Evolutionary conservation across 2,888 invertebrate genomes (phyloP).

Genomic region (Aradus depressus): DNA sequence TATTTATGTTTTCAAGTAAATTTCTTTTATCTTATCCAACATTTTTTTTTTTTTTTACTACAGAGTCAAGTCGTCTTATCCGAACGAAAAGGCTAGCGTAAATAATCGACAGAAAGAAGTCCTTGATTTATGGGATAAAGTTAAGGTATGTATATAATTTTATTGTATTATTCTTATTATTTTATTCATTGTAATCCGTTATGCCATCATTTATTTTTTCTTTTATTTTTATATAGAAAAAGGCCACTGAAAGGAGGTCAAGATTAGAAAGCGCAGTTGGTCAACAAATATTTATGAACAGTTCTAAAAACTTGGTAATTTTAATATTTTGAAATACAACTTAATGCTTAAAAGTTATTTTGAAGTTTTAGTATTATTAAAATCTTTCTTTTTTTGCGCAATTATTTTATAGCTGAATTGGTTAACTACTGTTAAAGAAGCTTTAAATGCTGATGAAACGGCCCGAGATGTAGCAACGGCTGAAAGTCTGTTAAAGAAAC

Average conservation of each 20-base stretch:
- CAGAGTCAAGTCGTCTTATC: conserved; percentile 84
- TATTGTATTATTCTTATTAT: neutral
- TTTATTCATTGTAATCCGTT: neutral
- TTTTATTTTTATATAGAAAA: conserved; percentile 43
- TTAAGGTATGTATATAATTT: conserved; percentile 39
- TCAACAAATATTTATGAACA: conserved; percentile 82
- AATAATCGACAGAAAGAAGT: conserved; percentile 74
- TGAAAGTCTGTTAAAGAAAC: conserved; percentile 76
- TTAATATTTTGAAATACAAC: conserved; percentile 2
- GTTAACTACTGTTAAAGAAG: conserved; percentile 68
- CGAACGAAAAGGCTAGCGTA: conserved; percentile 77
- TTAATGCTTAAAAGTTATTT: neutral
- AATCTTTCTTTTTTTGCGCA: conserved; percentile 8
- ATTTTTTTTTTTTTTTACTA: conserved; percentile 27
- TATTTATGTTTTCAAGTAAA: too few species aligned
- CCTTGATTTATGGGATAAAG: conserved; percentile 75
- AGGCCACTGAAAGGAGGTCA: conserved; percentile 70
- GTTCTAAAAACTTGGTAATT: conserved; percentile 56
- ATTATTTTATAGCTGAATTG: conserved; percentile 51
- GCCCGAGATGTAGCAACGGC: conserved; percentile 88
- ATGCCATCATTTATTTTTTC: neutral
- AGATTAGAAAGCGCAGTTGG: conserved; percentile 90
- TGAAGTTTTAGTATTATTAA: neutral
- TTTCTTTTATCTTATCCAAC: too few species aligned
- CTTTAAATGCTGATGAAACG: conserved; percentile 62